phyloP scores from a whole-genome alignment of 64 coral and sea anemone genomes.

The Actinia tenebrosa region DNA sequence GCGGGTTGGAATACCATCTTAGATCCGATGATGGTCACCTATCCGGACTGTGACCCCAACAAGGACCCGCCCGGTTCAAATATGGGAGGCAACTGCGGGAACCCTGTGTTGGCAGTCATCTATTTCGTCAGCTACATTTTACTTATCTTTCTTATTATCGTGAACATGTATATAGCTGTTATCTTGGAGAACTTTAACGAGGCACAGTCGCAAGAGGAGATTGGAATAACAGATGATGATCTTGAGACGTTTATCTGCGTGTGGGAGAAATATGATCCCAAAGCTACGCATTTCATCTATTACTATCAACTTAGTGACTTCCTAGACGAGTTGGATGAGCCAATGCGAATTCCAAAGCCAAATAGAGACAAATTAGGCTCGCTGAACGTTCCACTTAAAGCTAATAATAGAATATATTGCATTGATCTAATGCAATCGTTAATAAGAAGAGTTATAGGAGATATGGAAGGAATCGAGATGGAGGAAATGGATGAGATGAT shows the following conservation, averaged over 20 bases:
- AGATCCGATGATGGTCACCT: conserved; percentile 79
- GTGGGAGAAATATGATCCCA: conserved; percentile 88
- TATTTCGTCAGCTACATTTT: conserved; percentile 97
- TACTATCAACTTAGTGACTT: conserved; percentile 84
- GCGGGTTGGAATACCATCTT: conserved; percentile 98
- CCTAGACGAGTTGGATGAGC: conserved; percentile 79
- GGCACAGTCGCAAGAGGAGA: conserved; percentile 92
- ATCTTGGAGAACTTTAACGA: conserved; percentile 99
- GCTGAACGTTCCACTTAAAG: conserved; percentile 70
- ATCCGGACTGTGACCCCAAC: conserved; percentile 49
- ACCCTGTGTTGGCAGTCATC: conserved; percentile 77
- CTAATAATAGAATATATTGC: conserved; percentile 73
- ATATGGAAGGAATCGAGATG: conserved; percentile 83
- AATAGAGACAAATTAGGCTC: conserved; percentile 66
- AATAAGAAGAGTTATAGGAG: conserved; percentile 70
- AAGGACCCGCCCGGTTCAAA: background rate
- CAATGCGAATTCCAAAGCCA: conserved; percentile 88
- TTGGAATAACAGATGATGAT: conserved; percentile 93
- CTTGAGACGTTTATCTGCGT: conserved; percentile 83
- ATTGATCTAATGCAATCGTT: conserved; percentile 85
- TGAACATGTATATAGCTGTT: conserved; percentile 99
- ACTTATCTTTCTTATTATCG: conserved; percentile 88
- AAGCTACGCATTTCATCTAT: conserved; percentile 79
- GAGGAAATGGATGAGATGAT: conserved; percentile 73
- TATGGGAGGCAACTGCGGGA: conserved; percentile 70